Percentiles rank a stretch among this genome's conserved stretches.
phyloP scores from a whole-genome alignment of 2,888 invertebrate species.

The Mythimna pallens region DNA sequence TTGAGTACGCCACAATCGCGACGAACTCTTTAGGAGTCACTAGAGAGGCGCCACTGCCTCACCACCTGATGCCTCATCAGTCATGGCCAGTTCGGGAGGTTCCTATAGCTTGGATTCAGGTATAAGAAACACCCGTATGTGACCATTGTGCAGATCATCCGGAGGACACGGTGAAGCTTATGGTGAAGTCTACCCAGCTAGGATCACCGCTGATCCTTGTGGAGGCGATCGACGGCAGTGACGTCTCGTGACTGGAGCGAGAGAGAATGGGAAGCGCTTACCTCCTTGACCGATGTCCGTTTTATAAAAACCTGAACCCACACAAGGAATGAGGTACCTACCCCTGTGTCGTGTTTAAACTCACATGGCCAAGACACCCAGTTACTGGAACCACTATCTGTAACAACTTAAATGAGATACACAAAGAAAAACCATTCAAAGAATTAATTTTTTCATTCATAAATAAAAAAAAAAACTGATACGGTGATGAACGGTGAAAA shows the following conservation, averaged over 20 bases:
- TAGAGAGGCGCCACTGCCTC: background rate
- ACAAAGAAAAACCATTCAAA: constrained; percentile 5
- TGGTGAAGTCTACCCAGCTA: background rate
- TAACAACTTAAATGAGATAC: background rate
- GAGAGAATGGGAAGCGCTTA: background rate
- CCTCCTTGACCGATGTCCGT: background rate
- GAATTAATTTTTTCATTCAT: constrained; percentile 2
- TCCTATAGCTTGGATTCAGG: background rate
- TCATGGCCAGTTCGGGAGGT: background rate
- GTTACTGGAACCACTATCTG: too few relatives aligned
- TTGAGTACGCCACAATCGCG: background rate
- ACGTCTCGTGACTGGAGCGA: background rate
- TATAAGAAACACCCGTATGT: background rate
- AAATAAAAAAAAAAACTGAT: constrained; percentile 25
- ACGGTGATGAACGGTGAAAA: constrained; percentile 25
- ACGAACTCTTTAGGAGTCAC: background rate
- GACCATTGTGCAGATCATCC: background rate
- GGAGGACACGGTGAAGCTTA: background rate
- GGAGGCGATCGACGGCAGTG: background rate
- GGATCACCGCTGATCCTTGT: background rate
- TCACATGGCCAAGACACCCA: too few relatives aligned
- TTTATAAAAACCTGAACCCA: too few relatives aligned
- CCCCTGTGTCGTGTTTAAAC: too few relatives aligned
- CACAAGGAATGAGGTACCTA: too few relatives aligned
- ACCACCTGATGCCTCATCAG: background rate